Conservation (phyloP, 2,888 invertebrate genomes). For the Gortyna flavago region DNA sequence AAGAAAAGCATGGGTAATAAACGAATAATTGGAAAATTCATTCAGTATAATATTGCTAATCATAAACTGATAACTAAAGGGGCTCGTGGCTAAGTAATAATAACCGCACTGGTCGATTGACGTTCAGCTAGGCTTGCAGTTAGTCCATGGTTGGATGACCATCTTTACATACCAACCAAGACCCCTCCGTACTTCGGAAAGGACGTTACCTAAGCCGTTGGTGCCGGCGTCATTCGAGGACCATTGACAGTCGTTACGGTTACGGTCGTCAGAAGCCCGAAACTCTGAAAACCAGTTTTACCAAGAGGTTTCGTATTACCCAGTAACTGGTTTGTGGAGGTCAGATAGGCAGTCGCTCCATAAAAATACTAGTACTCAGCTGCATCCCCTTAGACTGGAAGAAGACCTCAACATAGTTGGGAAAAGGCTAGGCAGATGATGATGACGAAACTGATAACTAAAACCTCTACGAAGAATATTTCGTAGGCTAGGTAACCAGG, state of each 20-base stretch:
- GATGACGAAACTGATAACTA: background rate
- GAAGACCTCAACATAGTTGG: background rate
- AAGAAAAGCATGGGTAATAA: conserved; percentile 1
- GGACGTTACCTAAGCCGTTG: background rate
- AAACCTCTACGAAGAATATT: background rate
- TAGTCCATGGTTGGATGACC: background rate
- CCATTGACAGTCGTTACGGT: background rate
- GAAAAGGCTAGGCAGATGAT: background rate
- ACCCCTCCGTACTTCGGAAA: background rate
- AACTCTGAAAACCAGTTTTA: background rate
- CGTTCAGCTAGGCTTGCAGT: background rate
- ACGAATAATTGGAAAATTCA: background rate
- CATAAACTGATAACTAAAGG: conserved; percentile 3
- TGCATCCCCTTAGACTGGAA: background rate
- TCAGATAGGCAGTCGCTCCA: background rate
- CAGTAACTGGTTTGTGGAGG: background rate
- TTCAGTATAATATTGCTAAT: conserved; percentile 5
- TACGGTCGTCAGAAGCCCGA: background rate
- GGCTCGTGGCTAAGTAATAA: background rate
- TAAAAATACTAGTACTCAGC: background rate
- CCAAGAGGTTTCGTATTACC: background rate
- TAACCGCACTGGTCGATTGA: background rate
- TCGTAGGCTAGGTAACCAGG: too few relatives aligned
- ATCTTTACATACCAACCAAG: background rate
- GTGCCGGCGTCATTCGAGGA: background rate